Percentiles rank a stretch among this genome's conserved stretches.
These are phyloP conservation scores for Danio choprae DNA, from an alignment of 2,797 vertebrate species.

Conservation along the genomic window DNA sequence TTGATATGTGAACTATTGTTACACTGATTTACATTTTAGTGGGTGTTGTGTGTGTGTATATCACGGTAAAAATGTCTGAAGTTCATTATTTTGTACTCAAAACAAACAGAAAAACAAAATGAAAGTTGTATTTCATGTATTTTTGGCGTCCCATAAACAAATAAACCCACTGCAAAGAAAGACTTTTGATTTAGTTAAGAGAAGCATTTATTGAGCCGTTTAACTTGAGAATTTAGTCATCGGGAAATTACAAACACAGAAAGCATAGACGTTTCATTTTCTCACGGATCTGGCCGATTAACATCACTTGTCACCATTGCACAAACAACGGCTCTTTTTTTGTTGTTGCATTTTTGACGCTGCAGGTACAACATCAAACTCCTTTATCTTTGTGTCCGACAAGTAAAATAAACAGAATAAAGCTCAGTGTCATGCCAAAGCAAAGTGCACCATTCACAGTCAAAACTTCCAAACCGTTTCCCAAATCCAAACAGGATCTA, in stretches of 20 bases:
- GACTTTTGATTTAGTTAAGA: conserved; percentile 63
- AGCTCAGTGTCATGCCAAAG: conserved; percentile 64
- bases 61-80: too few species aligned
- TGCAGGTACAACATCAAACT: conserved; percentile 3
- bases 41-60: too few species aligned
- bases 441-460: conserved; percentile 61
- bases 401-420: conserved; percentile 38
- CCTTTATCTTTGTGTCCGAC: conserved; percentile 15
- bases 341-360: background rate
- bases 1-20: too few species aligned
- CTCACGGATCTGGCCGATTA: conserved; percentile 54
- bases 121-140: too few species aligned
- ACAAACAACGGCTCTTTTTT: background rate
- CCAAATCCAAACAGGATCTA: conserved; percentile 20
- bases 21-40: too few species aligned
- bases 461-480: conserved; percentile 26
- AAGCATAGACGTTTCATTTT: conserved; percentile 66
- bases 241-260: conserved; percentile 71
- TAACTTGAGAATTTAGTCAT: conserved; percentile 71
- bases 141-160: too few species aligned
- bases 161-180: too few species aligned
- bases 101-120: too few species aligned
- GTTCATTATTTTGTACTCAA: too few species aligned
- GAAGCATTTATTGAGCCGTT: conserved; percentile 76
- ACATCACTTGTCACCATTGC: conserved; percentile 24